phyloP scores from a whole-genome alignment of 1,140 invertebrate genomes.

The Euwallacea similis region DNA sequence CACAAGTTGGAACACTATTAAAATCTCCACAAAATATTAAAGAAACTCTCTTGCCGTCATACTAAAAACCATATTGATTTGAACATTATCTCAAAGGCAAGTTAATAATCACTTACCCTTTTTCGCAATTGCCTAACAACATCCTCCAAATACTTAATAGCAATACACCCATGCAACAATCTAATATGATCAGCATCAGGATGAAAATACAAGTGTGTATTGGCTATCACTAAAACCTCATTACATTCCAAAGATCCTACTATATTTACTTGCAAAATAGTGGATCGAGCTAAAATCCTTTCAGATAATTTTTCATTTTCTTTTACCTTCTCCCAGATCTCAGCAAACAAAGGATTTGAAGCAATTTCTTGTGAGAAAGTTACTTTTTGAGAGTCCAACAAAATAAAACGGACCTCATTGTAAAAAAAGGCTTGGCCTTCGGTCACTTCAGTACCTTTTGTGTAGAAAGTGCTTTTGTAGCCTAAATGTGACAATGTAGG shows the following conservation, averaged over 20 bases:
- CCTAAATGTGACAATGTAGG: constrained; percentile 62
- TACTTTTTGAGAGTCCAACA: constrained; percentile 45
- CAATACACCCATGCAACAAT: constrained; percentile 73
- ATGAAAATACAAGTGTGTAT: constrained; percentile 93
- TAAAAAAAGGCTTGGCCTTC: constrained; percentile 85
- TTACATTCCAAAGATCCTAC: constrained; percentile 65
- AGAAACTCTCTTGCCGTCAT: constrained; percentile 59
- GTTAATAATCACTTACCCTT: constrained; percentile 53
- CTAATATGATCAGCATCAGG: constrained; percentile 88
- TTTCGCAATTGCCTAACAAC: constrained; percentile 55
- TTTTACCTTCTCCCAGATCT: constrained; percentile 66
- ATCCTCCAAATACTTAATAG: constrained; percentile 63
- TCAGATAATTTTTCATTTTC: constrained; percentile 63
- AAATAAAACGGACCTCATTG: constrained; percentile 63
- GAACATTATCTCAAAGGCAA: constrained; percentile 3
- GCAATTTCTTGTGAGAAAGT: constrained; percentile 59
- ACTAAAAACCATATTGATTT: constrained; percentile 52
- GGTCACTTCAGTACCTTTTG: constrained; percentile 71
- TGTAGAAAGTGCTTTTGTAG: constrained; percentile 64
- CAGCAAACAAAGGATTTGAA: constrained; percentile 59
- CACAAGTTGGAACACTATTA: constrained; percentile 81
- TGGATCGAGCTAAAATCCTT: constrained; percentile 66
- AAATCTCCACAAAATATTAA: constrained; percentile 84
- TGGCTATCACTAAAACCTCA: constrained; percentile 74
- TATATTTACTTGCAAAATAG: constrained; percentile 64